Percentiles rank a stretch among this genome's conserved stretches.
Evolutionary conservation across 1,140 invertebrate genomes (phyloP).

Genomic region (Globodera rostochiensis): DNA sequence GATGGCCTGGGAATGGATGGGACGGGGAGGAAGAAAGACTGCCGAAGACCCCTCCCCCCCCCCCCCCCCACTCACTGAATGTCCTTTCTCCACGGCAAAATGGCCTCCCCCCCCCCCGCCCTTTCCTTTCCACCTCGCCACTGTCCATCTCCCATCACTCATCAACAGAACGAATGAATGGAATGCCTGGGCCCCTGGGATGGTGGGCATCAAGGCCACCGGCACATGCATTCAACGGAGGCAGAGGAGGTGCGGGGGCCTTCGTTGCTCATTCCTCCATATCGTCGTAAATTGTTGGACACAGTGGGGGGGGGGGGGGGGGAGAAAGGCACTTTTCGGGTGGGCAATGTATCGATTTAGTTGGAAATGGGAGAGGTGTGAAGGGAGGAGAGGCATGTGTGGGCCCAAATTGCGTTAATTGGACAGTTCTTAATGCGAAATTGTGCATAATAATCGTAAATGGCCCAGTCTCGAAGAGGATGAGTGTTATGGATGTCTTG

Average conservation of each 20-base stretch:
- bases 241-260: not conserved
- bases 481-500: not conserved
- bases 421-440: not conserved
- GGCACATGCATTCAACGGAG: conserved; percentile 9
- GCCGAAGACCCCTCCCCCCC: not conserved
- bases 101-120: conserved; percentile 9
- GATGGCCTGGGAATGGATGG: not conserved
- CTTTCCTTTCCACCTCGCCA: not conserved
- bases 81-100: not conserved
- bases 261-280: not conserved
- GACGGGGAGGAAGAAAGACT: not conserved
- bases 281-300: conserved; percentile 16
- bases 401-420: not conserved
- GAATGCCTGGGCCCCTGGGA: conserved; percentile 9
- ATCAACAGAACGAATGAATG: not conserved
- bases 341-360: conserved; percentile 11
- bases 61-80: not conserved
- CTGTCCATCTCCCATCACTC: conserved; percentile 10
- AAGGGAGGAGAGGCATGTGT: not conserved
- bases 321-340: conserved; percentile 13
- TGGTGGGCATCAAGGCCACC: conserved; percentile 18
- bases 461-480: too few species aligned
- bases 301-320: not conserved
- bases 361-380: not conserved
- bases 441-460: too few species aligned